Base-by-base conservation (phyloP, 53 echinoderm and acorn worm genomes). In the Zoroaster sp. region DNA sequence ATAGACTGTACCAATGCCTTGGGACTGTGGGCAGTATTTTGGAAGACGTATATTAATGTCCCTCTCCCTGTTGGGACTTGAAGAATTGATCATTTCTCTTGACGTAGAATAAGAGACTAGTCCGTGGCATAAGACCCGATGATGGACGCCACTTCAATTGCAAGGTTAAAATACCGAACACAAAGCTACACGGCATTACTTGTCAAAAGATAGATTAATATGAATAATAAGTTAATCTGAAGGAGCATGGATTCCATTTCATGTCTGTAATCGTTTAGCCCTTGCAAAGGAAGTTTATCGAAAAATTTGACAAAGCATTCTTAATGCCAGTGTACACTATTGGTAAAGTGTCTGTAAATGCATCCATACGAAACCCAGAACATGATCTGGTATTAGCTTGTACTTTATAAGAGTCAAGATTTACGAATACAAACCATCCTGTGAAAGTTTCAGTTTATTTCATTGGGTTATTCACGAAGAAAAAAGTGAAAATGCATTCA, bases 181-280 rank as follows among this genome's bases (percentile, higher is more conserved):
- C 78, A 52, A 38, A 78, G 52, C 54, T 35, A 34, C 21, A 33
- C 4, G 78, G 78, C 15, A 53, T 47, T 36, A 43, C 36, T 78
- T 52, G 78, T 78, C 78, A 78, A 54, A 52, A 52, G 78, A 51
- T 35, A 78, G 78, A 78, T 78, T 78, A 25, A 78, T 78, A 36
- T 25, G 38, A 46, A 78, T 5, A 17, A 32, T 20, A 3, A 49
- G 32, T 11, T 11, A 28, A 44, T 47, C 14, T 31, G 75, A 75
- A 25, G 32, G 75, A 32, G 31, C 7, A 12, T n/a, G 21, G n/a
- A 15, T 39, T 39, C 36, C 37, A 73, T 40, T 38, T 21, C 73
- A 1, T 5, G 41, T 23, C 39, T 15, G 41, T 54, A 20, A 54
- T 54, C 54, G 54, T 9, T 0, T 9, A 1, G 15, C 4, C 63